Base-by-base conservation (phyloP, 2,113 vertebrate species). In the Sinocyclocheilus anophthalmus region DNA sequence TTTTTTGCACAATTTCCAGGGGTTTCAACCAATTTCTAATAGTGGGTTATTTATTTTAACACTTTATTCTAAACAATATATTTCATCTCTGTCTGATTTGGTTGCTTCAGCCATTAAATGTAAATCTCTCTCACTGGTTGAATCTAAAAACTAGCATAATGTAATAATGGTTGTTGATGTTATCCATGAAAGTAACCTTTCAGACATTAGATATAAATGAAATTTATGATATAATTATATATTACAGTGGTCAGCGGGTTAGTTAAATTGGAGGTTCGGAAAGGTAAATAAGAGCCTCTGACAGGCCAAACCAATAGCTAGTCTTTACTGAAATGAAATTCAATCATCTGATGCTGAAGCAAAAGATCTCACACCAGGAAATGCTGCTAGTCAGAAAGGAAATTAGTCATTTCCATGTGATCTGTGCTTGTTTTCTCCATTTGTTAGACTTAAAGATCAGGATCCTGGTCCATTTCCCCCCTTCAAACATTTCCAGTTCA, bases 391-490 rank as follows among this genome's bases (percentile, higher is more conserved):
- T 70, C 61, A 48, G 80, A 80, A 85, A 93, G 90, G 93, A 94
- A 94, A 91, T 57, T 67, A 55, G 87, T 83, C 76, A 5, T 82
- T 88, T 65, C 53, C 37, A 79, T 53, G 45, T 89, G 90, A 90
- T 89, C 91, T 91, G 26, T 55, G 45, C 76, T 75, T 90, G 91
- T 87, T 79, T 89, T 84, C 76, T 90, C 89, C 88, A 93, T 93
- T 93, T 92, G 89, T 90, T 14, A 81, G 81, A 88, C 86, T 59
- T 12, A 90, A 83, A 63, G 75, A 59, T 85, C 70, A 90, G 87
- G 86, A 90, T 90, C 42, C 42, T 45, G 45, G 3, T 48, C 79
- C 88, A 37, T 87, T 88, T 89, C 88, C 88, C 81, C 33, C 57
- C 2, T 37, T 10, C n/a, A 10, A 2, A 45, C 42, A 87, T 82